Percentiles rank a stretch among this genome's conserved stretches.
These are phyloP conservation scores for Apamea anceps DNA, from an alignment of 2,888 invertebrate species.

Conservation along the genomic window DNA sequence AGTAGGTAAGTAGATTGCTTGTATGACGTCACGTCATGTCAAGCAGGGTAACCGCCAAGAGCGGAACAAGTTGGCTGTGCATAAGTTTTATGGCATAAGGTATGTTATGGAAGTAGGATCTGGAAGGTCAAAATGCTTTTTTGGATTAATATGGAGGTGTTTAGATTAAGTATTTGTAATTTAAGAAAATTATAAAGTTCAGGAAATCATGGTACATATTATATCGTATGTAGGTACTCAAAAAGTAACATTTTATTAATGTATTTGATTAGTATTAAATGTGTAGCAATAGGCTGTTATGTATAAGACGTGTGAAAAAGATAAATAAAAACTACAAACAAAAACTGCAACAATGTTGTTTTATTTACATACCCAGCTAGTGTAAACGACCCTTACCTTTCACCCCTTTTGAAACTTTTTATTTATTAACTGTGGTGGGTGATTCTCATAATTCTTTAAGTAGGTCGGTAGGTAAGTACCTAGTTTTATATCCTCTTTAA, in stretches of 20 bases:
- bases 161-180: slow-evolving; percentile 10
- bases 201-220: slow-evolving; percentile 40
- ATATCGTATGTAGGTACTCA: slow-evolving; percentile 6
- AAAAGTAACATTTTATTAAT: slow-evolving; percentile 20
- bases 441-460: background rate
- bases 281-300: slow-evolving; percentile 27
- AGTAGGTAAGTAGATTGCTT: slow-evolving; percentile 4
- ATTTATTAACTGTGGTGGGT: background rate
- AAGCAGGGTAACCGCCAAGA: background rate
- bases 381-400: background rate
- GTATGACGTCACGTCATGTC: slow-evolving; percentile 15
- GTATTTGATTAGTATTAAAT: slow-evolving; percentile 29
- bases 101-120: slow-evolving; percentile 6
- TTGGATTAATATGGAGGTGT: background rate
- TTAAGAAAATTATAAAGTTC: slow-evolving; percentile 10
- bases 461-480: background rate
- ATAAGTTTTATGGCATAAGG: background rate
- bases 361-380: slow-evolving; percentile 11
- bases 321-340: slow-evolving; percentile 26
- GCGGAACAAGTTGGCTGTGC: slow-evolving; percentile 1
- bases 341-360: slow-evolving; percentile 9
- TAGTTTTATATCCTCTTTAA: background rate
- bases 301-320: slow-evolving; percentile 14
- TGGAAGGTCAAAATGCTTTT: slow-evolving; percentile 4
- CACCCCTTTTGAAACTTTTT: background rate